Base-by-base conservation (phyloP, 2,888 invertebrate species). In the Megaustenia siamemsis region DNA sequence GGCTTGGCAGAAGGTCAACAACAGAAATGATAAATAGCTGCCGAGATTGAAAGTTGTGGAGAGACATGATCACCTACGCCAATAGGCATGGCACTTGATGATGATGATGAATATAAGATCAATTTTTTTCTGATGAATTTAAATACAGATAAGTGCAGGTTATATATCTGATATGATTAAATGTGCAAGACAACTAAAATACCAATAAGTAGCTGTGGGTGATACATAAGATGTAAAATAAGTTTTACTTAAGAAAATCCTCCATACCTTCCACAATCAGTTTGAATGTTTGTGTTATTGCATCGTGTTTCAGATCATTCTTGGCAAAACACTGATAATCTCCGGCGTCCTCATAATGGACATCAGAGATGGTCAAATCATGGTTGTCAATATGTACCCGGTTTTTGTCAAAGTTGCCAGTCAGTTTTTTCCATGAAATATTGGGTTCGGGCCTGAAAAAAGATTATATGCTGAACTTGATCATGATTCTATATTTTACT, bases 391-490 rank as follows among this genome's bases (percentile, higher is more conserved):
- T 90, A 21, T 90, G 90, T 86, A 94, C 92, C n/a, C 95, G 92
- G 0, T 32, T 80, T 5, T 88, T 88, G 12, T 92, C 90, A 0
- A 93, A 91, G 76, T 95, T 94, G 28, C 95, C 94, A 0, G 97
- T 97, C 92, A 97, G 96, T 94, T 98, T 97, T 88, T 95, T 96
- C 99, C 99, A 99, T 10, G 97, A 96, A 18, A 98, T 97, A 93
- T 97, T 96, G 0, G 99, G 99, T 83, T 98, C 94, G 0, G 99
- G 99, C 89, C 97, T 97, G 94, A 68, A 87, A 87, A 66, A 56
- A n/a, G 38, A 28, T 28, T 63, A 5, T n/a, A 63, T n/a, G n/a
- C n/a, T n/a, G n/a, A n/a, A n/a, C n/a, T n/a, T n/a, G n/a, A n/a
- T n/a, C n/a, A n/a, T n/a, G n/a, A n/a, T n/a, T n/a, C n/a, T n/a